Percentiles rank a stretch among this genome's conserved stretches.
These are phyloP conservation scores for Atrina japonica DNA, from an alignment of 2,888 invertebrate genomes.

Conservation along the genomic window DNA sequence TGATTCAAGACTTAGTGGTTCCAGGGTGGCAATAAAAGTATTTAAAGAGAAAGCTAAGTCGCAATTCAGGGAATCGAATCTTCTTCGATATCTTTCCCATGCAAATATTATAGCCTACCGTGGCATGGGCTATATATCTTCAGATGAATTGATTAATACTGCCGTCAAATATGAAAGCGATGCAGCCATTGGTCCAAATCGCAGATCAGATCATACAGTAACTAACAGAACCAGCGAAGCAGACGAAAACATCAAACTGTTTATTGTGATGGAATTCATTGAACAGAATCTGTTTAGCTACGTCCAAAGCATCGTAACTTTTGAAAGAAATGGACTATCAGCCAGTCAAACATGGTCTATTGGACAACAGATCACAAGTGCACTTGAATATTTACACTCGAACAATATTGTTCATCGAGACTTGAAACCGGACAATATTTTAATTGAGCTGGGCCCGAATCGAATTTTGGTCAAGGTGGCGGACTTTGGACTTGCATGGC, in stretches of 20 bases:
- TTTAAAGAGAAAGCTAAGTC: constrained; percentile 30
- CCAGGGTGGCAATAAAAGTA: constrained; percentile 37
- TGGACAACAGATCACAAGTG: constrained; percentile 37
- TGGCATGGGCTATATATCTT: constrained; percentile 31
- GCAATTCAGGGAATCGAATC: constrained; percentile 21
- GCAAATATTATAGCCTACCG: constrained; percentile 36
- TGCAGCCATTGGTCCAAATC: too few relatives aligned
- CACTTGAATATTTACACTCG: constrained; percentile 35
- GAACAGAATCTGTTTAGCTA: constrained; percentile 30
- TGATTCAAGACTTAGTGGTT: constrained; percentile 25
- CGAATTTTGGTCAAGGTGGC: constrained; percentile 32
- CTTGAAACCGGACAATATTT: constrained; percentile 44
- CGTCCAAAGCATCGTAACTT: constrained; percentile 14
- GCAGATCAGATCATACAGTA: too few relatives aligned
- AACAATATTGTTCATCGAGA: constrained; percentile 36
- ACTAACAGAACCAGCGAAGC: too few relatives aligned
- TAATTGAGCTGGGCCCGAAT: constrained; percentile 33
- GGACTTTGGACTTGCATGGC: constrained; percentile 41
- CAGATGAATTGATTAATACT: background rate
- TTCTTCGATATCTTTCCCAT: constrained; percentile 32
- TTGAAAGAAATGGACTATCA: constrained; percentile 30
- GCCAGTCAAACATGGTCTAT: constrained; percentile 28
- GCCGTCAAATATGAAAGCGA: background rate
- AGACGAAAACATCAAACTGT: background rate
- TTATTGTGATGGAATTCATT: constrained; percentile 43